These are phyloP conservation scores for Amblyraja radiata DNA, from an alignment of 2,797 vertebrate genomes.

Conservation along the genomic window DNA sequence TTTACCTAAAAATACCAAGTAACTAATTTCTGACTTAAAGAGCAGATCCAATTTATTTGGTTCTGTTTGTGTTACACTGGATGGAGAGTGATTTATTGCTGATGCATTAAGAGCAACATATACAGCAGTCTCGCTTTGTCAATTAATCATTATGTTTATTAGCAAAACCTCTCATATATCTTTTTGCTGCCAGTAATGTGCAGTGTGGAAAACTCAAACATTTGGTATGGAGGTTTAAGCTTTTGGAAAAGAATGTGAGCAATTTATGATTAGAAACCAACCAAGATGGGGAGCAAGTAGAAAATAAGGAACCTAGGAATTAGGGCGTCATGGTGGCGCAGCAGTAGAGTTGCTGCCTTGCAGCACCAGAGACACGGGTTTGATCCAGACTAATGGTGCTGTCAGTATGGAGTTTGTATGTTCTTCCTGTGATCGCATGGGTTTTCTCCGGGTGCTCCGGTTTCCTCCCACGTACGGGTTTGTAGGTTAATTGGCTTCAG, in stretches of 20 bases:
- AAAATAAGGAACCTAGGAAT: neutral
- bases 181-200: neutral
- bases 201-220: neutral
- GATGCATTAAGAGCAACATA: neutral
- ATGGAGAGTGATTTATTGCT: neutral
- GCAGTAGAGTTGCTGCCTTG: no score
- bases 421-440: no score
- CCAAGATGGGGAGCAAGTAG: neutral
- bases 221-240: neutral
- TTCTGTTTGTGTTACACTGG: neutral
- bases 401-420: no score
- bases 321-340: no score
- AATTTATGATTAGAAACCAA: neutral
- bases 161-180: neutral
- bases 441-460: no score
- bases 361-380: no score
- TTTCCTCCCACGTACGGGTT: no score
- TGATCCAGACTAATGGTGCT: no score
- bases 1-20: conserved; percentile 10
- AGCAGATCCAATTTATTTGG: conserved; percentile 5
- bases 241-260: neutral
- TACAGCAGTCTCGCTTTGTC: neutral
- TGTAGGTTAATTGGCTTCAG: no score
- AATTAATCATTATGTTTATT: neutral
- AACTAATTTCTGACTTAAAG: neutral